Evolutionary conservation across 2,113 vertebrate species (phyloP).

Genomic region (Cryptomyrus ogoouensis): DNA sequence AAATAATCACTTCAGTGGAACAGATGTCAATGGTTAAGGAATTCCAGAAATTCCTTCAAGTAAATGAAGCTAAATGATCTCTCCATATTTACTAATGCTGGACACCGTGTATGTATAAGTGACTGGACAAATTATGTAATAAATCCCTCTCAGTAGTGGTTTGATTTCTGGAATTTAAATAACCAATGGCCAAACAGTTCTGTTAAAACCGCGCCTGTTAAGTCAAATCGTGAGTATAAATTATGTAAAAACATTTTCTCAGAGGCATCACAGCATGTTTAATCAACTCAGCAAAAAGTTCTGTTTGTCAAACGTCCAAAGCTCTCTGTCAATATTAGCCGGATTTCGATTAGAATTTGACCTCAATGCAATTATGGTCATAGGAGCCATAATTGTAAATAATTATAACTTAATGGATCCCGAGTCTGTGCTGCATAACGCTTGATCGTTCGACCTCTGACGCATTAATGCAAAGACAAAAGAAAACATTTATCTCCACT

Average conservation of each 20-base stretch:
- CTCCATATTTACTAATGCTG: neutral
- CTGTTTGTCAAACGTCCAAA: neutral
- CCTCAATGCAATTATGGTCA: constrained; percentile 4
- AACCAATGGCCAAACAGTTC: neutral
- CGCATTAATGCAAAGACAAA: neutral
- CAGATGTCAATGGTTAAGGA: neutral
- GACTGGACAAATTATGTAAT: neutral
- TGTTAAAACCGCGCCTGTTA: neutral
- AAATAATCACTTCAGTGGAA: neutral
- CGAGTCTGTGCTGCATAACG: neutral
- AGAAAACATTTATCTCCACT: neutral
- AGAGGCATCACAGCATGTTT: neutral
- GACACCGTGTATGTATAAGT: neutral
- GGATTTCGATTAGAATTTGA: constrained; percentile 12
- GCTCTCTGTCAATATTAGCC: neutral
- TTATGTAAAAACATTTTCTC: neutral
- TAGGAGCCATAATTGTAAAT: neutral
- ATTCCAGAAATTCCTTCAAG: neutral
- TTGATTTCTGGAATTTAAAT: neutral
- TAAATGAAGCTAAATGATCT: neutral
- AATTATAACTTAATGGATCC: constrained; percentile 12
- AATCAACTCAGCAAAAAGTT: neutral
- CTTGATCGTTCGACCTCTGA: neutral
- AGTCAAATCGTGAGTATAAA: neutral
- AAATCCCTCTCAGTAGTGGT: neutral